Base-by-base conservation (phyloP, 2,113 vertebrate genomes). In the Onychorhynchus coronatus region DNA sequence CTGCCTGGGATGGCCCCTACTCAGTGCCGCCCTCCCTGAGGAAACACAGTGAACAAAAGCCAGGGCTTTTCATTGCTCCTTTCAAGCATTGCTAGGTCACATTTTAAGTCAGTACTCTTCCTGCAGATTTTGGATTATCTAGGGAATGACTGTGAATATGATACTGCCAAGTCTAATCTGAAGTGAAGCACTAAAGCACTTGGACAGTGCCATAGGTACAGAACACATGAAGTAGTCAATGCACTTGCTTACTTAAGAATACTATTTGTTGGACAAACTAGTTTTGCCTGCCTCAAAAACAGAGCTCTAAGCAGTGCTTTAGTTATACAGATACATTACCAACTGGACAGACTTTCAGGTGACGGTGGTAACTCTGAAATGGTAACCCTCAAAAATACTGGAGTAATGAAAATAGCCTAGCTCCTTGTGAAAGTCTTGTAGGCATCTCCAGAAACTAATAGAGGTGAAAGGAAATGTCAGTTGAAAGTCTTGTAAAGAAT, bases 131-230 rank as follows among this genome's bases (percentile, higher is more conserved):
- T 41, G 24, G 42, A 27, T 72, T 18, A 27, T 31, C 42, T 53
- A 37, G 9, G 37, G 31, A 70, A 74, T 44, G 8, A 37, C 7
- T 74, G 14, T 17, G 37, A 22, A 12, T 59, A 14, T 18, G 18
- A 52, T 66, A 8, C 11, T 28, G 50, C 20, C 28, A n/a, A 42
- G 41, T 50, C 22, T n/a, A 55, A 35, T 23, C 22, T n/a, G 72
- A 37, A 67, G 12, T 39, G 31, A n/a, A 22, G 33, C 20, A 49
- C 7, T 19, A 41, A 75, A 83, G 28, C 11, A 33, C 2, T 24
- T 15, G 39, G 16, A 66, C 21, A 41, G 9, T 20, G 21, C 18
- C 24, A 1, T 5, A 41, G 19, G 12, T 35, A 21, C 1, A 1
- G 44, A 72, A 20, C 19, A 42, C 41, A 20, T 67, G 62, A 30